Evolutionary conservation across 2,797 vertebrate species (phyloP).

Genomic region (Chelmon rostratus): DNA sequence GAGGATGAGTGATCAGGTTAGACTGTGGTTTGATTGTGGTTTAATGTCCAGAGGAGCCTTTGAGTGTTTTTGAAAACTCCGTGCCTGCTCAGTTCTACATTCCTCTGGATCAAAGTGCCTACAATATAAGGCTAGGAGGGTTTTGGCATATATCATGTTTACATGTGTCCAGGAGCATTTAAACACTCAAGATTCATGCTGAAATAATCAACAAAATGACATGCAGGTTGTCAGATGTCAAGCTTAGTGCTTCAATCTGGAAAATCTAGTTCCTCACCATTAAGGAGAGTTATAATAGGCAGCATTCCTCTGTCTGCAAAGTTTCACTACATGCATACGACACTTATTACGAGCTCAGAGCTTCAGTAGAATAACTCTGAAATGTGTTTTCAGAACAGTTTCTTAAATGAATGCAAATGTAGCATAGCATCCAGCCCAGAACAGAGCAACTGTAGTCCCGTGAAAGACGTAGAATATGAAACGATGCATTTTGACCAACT

Average conservation of each 20-base stretch:
- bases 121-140: conserved; percentile 18
- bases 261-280: conserved; percentile 4
- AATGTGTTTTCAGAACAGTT: conserved; percentile 19
- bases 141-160: conserved; percentile 28
- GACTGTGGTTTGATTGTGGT: background rate
- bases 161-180: conserved; percentile 19
- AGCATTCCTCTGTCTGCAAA: conserved; percentile 8
- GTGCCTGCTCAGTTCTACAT: background rate
- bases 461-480: background rate
- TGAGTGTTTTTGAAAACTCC: background rate
- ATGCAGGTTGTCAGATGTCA: conserved; percentile 20
- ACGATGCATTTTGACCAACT: conserved; percentile 14
- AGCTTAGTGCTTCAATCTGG: background rate
- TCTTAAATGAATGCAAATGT: conserved; percentile 14
- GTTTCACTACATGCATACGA: background rate
- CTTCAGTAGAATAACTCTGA: conserved; percentile 6
- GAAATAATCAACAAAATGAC: conserved; percentile 24
- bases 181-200: conserved; percentile 13
- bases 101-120: conserved; percentile 11
- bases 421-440: background rate
- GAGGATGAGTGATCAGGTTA: conserved; percentile 22
- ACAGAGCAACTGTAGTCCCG: background rate
- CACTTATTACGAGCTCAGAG: conserved; percentile 4
- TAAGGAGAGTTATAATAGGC: background rate
- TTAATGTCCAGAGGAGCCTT: background rate